Base-by-base conservation (phyloP, 92 coral and sea anemone species). In the Actinernus sp. region DNA sequence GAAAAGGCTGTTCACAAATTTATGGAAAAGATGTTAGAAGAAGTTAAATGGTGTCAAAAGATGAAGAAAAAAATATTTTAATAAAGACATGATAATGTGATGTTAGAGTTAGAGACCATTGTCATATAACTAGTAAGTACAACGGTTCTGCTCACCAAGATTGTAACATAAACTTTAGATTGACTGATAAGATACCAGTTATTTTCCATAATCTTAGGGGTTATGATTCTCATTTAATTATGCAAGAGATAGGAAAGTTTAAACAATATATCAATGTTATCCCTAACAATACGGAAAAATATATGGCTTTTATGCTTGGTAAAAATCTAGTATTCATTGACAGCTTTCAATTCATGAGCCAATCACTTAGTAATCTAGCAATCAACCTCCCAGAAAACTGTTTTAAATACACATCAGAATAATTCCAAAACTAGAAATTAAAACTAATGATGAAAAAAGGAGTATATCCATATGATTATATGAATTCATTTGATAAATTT, bases 311-410 rank as follows among this genome's bases (percentile, higher is more conserved):
- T 27, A 74, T 51, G 64, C 26, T 63, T 24, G 74, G 73, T 0
- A 50, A 38, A 1, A 22, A 63, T 38, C 39, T 85, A 0, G 56
- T 81, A 55, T 85, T 78, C 47, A 71, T 78, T 11, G 86, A 85
- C 37, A 34, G 65, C 33, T 69, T 76, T 45, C 64, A 58, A 27
- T 82, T 74, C 29, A 82, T 66, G 83, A 17, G 73, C 2, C 1
- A 49, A 0, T n/a, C 63, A 5, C 59, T 85, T 25, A 77, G 49
- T 2, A 63, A 44, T 14, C 58, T 85, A 20, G 82, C 43, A 0
- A 21, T 1, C 18, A 85, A 84, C 62, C 57, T 81, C 11, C 38
- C 70, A 39, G 49, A 61, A 57, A 45, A 69, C 13, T 20, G 19
- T 20, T 54, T 36, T 19, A 39, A 55, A 47, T 46, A 71, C 48